Percentiles rank a stretch among this genome's conserved stretches.
phyloP scores from a whole-genome alignment of 1,140 invertebrate genomes.

The Drosophila insularis region DNA sequence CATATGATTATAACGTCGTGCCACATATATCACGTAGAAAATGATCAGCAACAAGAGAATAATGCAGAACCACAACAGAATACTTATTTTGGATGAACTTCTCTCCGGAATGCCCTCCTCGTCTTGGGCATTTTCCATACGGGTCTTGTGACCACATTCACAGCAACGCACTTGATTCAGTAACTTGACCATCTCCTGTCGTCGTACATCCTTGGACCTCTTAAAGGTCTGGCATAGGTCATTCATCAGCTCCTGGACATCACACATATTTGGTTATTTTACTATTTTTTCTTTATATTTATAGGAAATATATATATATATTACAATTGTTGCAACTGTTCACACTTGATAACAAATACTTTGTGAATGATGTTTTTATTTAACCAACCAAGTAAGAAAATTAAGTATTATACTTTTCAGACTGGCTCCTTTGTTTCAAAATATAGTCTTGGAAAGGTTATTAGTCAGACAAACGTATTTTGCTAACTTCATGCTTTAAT shows the following conservation, averaged over 20 bases:
- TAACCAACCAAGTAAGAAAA: too few relatives aligned
- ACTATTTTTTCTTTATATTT: too few relatives aligned
- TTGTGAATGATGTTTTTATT: too few relatives aligned
- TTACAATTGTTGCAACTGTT: background rate
- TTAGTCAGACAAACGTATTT: too few relatives aligned
- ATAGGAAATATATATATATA: background rate
- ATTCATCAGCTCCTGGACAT: slow-evolving; percentile 29
- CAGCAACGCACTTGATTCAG: slow-evolving; percentile 46
- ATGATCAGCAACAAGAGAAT: slow-evolving; percentile 24
- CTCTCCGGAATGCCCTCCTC: background rate
- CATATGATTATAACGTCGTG: slow-evolving; percentile 28
- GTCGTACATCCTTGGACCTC: slow-evolving; percentile 14
- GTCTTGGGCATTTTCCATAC: background rate
- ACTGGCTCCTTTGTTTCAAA: too few relatives aligned
- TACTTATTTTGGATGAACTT: too few relatives aligned
- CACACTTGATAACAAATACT: background rate
- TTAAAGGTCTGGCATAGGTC: slow-evolving; percentile 39
- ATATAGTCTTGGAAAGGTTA: too few relatives aligned
- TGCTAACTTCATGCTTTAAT: too few relatives aligned
- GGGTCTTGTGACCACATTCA: slow-evolving; percentile 36
- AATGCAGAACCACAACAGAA: background rate
- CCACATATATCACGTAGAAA: slow-evolving; percentile 8
- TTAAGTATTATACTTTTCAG: too few relatives aligned
- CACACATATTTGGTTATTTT: slow-evolving; percentile 26
- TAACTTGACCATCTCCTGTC: slow-evolving; percentile 24